Evolutionary conservation across 2,888 invertebrate genomes (phyloP), one percentile per base, ranked within the genome.

Genomic region (Caenorhabditis imperialis): DNA sequence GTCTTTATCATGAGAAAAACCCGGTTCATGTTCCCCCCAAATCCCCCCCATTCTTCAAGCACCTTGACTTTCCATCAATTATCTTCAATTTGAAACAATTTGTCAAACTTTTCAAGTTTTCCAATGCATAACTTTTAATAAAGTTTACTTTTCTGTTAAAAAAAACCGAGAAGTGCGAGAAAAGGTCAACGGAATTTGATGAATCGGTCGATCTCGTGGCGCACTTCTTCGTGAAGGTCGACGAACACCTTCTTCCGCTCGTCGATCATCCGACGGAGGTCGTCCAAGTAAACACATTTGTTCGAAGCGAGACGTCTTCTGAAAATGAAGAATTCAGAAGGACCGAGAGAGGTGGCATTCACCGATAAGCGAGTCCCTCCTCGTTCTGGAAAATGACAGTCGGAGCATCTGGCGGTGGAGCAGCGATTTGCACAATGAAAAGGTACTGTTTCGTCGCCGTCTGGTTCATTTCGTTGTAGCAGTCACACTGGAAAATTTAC

Each of bases 231-330:
- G 35, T 63, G 72, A 25, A 72, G 42, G 33, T 72, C 72, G 25
- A 65, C 53, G 35, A 67, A 67, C 3, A 67, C 57, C 16, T 33
- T 35, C 20, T 65, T 61, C 25, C 55, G 60, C 44, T 74, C 73
- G 23, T 48, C 4, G 50, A 54, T 50, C 54, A 74, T 54, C 3
- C 67, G 73, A 18, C 73, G 73, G 22, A 74, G 61, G 23, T 74
- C 73, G 57, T 74, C 73, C 27, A 74, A 37, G 30, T 74, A 74
- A 3, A 74, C 47, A 33, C 73, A 74, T 35, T 74, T 67, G 38
- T 74, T 74, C 14, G 73, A 74, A 1, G 73, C 73, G 12, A 74
- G 45, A 20, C 67, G 60, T 14, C 73, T 60, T 20, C 73, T 67
- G 38, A 14, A 60, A 61, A 2, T 27, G 18, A 14, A 44, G 27